phyloP scores from a whole-genome alignment of 2,113 vertebrate species.

The Prionailurus viverrinus region DNA sequence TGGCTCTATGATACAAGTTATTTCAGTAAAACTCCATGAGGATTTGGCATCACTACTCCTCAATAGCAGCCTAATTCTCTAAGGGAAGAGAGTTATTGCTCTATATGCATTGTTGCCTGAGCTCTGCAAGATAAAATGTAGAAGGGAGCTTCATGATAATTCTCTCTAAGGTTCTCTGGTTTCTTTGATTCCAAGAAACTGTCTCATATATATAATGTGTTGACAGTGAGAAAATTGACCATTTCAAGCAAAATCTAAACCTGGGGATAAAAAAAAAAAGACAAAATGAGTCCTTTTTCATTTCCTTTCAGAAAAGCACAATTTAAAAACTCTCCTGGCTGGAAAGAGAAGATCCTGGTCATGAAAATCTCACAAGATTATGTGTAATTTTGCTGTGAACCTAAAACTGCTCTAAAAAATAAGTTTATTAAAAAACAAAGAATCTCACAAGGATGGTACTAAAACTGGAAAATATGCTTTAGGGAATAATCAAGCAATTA shows the following conservation, averaged over 20 bases:
- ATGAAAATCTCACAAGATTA: background rate
- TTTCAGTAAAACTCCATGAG: background rate
- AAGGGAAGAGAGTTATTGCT: conserved; percentile 28
- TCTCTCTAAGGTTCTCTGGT: background rate
- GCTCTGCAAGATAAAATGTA: background rate
- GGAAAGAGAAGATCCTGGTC: background rate
- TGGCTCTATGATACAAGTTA: background rate
- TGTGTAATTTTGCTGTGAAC: background rate
- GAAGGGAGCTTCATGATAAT: background rate
- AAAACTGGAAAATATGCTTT: background rate
- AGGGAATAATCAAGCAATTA: background rate
- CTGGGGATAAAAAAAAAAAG: background rate
- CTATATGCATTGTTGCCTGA: background rate
- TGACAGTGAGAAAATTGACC: conserved; percentile 42
- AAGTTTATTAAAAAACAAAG: background rate
- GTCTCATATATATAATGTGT: background rate
- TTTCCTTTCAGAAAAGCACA: background rate
- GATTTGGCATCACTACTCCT: background rate
- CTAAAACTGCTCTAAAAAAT: background rate
- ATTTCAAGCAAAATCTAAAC: conserved; percentile 49
- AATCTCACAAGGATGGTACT: background rate
- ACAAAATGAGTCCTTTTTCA: background rate
- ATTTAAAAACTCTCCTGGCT: background rate
- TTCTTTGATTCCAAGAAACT: background rate
- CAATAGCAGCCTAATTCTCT: background rate